Conservation (phyloP, 2,113 vertebrate genomes). For the Gobius niger region DNA sequence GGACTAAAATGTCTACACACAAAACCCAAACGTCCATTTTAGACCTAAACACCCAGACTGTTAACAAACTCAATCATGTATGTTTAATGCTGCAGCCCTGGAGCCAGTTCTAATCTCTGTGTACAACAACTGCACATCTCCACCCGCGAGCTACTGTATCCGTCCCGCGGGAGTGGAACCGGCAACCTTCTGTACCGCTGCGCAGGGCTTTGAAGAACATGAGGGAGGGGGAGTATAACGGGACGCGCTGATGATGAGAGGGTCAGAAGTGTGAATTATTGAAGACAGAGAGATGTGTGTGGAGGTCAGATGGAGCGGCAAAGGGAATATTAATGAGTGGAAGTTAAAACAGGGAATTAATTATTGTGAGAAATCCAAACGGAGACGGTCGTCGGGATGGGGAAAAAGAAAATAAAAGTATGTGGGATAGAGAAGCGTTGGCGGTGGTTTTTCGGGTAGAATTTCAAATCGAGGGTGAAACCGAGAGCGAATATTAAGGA, state of each 20-base stretch:
- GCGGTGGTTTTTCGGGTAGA: background rate
- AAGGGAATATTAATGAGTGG: conserved; percentile 1
- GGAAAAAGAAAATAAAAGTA: background rate
- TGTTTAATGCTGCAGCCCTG: background rate
- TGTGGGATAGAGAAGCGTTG: background rate
- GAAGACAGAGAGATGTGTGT: background rate
- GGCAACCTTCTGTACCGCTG: background rate
- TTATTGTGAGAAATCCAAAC: background rate
- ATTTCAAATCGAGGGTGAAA: background rate
- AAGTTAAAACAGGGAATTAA: background rate
- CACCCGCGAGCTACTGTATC: background rate
- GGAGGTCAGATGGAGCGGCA: background rate
- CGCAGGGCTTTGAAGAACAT: conserved; percentile 5
- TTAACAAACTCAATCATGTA: background rate
- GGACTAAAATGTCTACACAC: background rate
- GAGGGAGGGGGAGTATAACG: background rate
- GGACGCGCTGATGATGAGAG: background rate
- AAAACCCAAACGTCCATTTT: background rate
- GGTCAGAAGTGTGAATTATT: conserved; percentile 4
- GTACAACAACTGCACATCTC: background rate
- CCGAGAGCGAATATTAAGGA: background rate
- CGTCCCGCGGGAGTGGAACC: background rate
- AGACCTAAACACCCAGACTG: background rate
- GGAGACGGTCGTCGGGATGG: no score
- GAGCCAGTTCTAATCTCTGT: conserved; percentile 2